phyloP scores from a whole-genome alignment of 35 echinoderm and acorn worm species.

The Holothuria glaberrima region DNA sequence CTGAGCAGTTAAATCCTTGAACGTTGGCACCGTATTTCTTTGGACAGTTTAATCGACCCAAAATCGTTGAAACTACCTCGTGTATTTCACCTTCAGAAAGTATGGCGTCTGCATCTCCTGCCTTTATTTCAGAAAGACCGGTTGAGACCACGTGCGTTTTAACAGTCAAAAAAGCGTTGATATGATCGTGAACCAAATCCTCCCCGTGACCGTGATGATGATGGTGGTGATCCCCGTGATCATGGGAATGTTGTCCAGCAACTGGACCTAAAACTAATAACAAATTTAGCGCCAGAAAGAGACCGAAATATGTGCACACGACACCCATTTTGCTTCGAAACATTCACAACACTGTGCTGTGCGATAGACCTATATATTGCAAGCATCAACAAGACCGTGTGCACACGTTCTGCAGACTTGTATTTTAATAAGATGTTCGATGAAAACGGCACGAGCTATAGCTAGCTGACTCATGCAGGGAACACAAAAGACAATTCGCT shows the following conservation, averaged over 20 bases:
- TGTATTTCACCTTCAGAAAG: background rate
- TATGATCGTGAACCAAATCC: slow-evolving; percentile 7
- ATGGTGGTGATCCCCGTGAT: background rate
- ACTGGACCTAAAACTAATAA: background rate
- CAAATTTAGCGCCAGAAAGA: slow-evolving; percentile 30
- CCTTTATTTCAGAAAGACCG: background rate
- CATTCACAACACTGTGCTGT: too few species aligned
- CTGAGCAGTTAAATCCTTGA: too few species aligned
- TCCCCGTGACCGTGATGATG: background rate
- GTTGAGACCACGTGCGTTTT: slow-evolving; percentile 16
- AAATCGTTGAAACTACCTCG: background rate
- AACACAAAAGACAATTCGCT: too few species aligned
- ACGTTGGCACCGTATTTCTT: too few species aligned
- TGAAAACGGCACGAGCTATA: too few species aligned
- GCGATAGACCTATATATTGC: too few species aligned
- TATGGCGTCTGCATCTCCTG: background rate
- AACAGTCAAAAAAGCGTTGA: slow-evolving; percentile 20
- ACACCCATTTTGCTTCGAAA: slow-evolving; percentile 16
- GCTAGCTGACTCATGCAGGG: too few species aligned
- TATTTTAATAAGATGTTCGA: too few species aligned
- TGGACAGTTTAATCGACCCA: background rate
- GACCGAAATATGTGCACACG: slow-evolving; percentile 40
- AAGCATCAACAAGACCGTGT: too few species aligned
- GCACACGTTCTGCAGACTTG: too few species aligned
- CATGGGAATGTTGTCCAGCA: slow-evolving; percentile 13